phyloP scores from a whole-genome alignment of 2,888 invertebrate genomes.

The Coecobrya sp. region DNA sequence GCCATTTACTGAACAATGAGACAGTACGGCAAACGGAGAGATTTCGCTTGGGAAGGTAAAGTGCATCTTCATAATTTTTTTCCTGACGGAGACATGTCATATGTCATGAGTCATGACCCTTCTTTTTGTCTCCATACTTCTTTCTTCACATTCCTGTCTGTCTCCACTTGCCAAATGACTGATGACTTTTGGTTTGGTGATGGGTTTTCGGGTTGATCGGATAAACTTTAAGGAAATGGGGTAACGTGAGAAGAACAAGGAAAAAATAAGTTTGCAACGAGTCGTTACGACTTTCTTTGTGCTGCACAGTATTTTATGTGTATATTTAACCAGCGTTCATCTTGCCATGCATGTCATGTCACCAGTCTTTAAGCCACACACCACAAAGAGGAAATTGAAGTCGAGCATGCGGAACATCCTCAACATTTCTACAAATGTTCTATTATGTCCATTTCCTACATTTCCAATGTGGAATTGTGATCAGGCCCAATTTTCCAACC shows the following conservation, averaged over 20 bases:
- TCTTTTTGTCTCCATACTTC: slow-evolving; percentile 24
- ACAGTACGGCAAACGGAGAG: neutral
- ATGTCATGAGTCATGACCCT: slow-evolving; percentile 59
- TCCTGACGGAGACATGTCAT: slow-evolving; percentile 6
- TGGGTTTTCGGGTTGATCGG: neutral
- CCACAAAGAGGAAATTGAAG: slow-evolving; percentile 54
- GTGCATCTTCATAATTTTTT: neutral
- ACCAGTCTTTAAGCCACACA: neutral
- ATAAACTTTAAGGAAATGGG: neutral
- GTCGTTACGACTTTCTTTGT: neutral
- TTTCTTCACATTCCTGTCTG: slow-evolving; percentile 33
- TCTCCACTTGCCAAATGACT: slow-evolving; percentile 69
- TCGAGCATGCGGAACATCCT: slow-evolving; percentile 54
- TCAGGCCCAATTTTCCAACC: no score
- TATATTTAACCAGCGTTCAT: neutral
- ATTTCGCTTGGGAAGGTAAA: neutral
- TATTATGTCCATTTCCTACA: neutral
- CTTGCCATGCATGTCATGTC: neutral
- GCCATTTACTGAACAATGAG: neutral
- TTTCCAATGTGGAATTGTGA: neutral
- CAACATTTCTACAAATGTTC: slow-evolving; percentile 14
- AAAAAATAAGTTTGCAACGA: neutral
- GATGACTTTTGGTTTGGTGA: slow-evolving; percentile 45
- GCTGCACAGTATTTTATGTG: no score
- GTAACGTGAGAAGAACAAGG: neutral